Conservation (phyloP, 2,113 vertebrate species). For the Cyrtonyx montezumae region DNA sequence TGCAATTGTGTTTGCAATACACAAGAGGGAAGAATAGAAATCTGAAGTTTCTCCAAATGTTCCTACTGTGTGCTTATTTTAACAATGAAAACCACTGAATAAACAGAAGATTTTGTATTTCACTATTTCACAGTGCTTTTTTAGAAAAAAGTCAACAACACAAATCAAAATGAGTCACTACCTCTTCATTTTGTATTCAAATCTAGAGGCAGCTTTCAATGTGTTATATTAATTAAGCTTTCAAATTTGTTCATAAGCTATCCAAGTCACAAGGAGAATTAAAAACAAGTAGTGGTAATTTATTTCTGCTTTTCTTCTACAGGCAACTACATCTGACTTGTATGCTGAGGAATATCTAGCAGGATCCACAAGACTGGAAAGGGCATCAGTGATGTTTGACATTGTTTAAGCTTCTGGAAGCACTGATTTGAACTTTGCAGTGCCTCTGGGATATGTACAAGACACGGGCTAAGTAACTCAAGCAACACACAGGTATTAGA, state of each 20-base stretch:
- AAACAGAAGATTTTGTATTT: not conserved
- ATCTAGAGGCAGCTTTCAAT: not conserved
- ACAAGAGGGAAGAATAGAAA: not conserved
- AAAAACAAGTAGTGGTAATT: constrained; percentile 32
- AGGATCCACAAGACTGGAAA: constrained; percentile 30
- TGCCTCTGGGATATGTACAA: constrained; percentile 9
- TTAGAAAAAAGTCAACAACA: not conserved
- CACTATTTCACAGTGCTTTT: not conserved
- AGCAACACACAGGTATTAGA: not conserved
- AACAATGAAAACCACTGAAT: not conserved
- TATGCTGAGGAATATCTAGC: constrained; percentile 3
- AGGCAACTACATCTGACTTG: constrained; percentile 15
- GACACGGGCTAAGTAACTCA: not conserved
- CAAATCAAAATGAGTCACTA: not conserved
- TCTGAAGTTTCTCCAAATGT: not conserved
- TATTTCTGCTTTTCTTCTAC: constrained; percentile 11
- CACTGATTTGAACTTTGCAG: not conserved
- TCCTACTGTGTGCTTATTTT: not conserved
- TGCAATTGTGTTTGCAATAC: not conserved
- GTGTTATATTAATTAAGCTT: constrained; percentile 28
- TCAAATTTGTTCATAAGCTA: constrained; percentile 25
- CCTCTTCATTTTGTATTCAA: not conserved
- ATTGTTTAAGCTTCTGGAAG: constrained; percentile 33
- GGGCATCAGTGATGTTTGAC: constrained; percentile 32
- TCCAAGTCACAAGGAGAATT: constrained; percentile 15